Base-by-base conservation (phyloP, 2,797 vertebrate species). In the Bovichtus variegatus region DNA sequence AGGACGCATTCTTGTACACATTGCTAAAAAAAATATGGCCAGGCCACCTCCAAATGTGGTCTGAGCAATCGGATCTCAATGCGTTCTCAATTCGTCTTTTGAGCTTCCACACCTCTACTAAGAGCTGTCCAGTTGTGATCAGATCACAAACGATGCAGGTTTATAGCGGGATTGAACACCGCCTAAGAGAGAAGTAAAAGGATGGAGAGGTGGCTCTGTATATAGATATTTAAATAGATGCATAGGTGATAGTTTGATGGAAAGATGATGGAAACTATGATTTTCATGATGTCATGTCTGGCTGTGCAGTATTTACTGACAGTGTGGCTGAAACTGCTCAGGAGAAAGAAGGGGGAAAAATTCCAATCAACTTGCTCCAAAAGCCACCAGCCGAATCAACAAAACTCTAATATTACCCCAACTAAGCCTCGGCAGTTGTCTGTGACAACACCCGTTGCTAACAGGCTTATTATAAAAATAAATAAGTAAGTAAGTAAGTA, bases 381-480 rank as follows among this genome's bases (percentile, higher is more conserved):
- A 83, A 84, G 74, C 75, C 67, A 53, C 68, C 58, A 71, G 76
- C 64, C 60, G 27, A 85, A 72, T 80, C 77, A 77, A 69, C 82
- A 74, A 49, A 84, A 86, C 77, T 85, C 57, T 58, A 57, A 80
- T 85, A 86, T 80, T 66, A 46, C 36, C 55, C 19, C 21, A 15
- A 12, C 84, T 93, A 88, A 91, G 83, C 79, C 72, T 61, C 41
- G 0, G 67, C 80, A 81, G 65, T 70, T 40, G 25, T 64, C 74
- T 76, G 78, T 64, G 82, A 85, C 83, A 84, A 84, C 81, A 74
- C 41, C 80, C 81, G 31, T 81, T 46, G 77, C 92, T 87, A 92
- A 94, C 89, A 79, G 88, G 87, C 91, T 93, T 94, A 92, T 78
- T 74, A 69, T 63, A 63, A 67, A 84, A 85, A 84, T 72, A 81